A percentile compares a stretch with the other conserved stretches of the same genome.
These are phyloP conservation scores for Ormyrus nitidulus DNA, from an alignment of 2,888 invertebrate species.

Conservation along the genomic window DNA sequence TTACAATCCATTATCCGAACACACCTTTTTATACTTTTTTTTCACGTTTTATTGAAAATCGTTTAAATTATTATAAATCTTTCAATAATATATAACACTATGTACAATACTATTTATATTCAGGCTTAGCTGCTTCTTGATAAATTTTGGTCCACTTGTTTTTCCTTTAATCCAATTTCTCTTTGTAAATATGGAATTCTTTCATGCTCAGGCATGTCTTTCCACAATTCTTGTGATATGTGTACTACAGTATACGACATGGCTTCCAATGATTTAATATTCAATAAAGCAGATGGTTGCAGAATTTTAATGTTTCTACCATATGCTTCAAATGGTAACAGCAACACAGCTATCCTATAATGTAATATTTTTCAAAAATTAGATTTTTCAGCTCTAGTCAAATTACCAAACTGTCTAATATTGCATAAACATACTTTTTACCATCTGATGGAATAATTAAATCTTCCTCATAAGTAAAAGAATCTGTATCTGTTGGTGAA, in stretches of 20 bases:
- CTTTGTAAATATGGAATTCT: constrained; percentile 32
- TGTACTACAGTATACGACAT: constrained; percentile 45
- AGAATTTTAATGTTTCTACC: constrained; percentile 28
- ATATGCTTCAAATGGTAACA: constrained; percentile 3
- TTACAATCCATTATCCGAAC: neutral
- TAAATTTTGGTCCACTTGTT: neutral
- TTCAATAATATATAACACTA: no score
- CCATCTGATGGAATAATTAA: constrained; percentile 31
- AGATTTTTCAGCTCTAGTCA: neutral
- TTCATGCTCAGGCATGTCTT: constrained; percentile 24
- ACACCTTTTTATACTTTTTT: no score
- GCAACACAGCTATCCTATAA: constrained; percentile 43
- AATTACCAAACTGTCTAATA: neutral
- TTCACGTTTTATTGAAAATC: no score
- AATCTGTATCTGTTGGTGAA: neutral
- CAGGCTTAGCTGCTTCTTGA: no score
- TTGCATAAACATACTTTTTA: constrained; percentile 30
- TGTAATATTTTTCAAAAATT: constrained; percentile 4
- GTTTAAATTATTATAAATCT: no score
- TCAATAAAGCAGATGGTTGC: neutral
- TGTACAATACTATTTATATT: neutral
- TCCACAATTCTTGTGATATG: constrained; percentile 24
- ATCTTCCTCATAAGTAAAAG: constrained; percentile 26
- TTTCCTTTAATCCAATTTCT: constrained; percentile 2
- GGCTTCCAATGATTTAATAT: constrained; percentile 41